Base-by-base conservation (phyloP, 2,888 invertebrate genomes). In the Calliphora vomitoria region DNA sequence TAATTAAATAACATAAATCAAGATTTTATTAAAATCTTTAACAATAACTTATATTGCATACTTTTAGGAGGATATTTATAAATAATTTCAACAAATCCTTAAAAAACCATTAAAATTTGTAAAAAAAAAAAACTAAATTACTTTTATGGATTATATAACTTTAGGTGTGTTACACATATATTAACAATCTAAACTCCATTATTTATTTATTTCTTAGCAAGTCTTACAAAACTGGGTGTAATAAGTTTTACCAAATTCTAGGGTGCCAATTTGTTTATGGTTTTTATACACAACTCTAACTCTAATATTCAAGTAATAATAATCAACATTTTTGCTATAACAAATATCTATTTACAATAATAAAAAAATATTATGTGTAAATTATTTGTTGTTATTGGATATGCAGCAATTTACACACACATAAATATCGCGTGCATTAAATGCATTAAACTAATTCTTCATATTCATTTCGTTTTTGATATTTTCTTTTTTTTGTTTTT, bases 351-450 rank as follows among this genome's bases (percentile, higher is more conserved):
- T 78, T 44, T 87, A 82, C 25, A 78, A 60, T 20, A 80, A 75
- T 69, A 55, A 58, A 38, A 79, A 62, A n/a, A 71, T 55, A 71
- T 74, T 72, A 71, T 78, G 71, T 76, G 78, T 58, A 78, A 82
- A 71, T 76, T 78, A 53, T 55, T 68, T 64, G 38, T 58, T 82
- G 11, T 55, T 69, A 68, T 69, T 64, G 74, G 31, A 82, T 58
- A 75, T 75, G 50, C 41, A 78, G 84, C 15, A 25, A 66, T 15
- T 25, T 64, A 53, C 53, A 71, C 50, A 55, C 64, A 79, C 79
- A 86, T 84, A 82, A 87, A 87, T 69, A 89, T 89, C 89, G 89
- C 89, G 89, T 89, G 89, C 89, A 89, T 89, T 87, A 72, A 69
- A 85, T 87, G 85, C 85, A 88, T 87, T 79, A 87, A 87, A 85